Conservation (phyloP, 1,140 invertebrate species). For the Telenomus remus region DNA sequence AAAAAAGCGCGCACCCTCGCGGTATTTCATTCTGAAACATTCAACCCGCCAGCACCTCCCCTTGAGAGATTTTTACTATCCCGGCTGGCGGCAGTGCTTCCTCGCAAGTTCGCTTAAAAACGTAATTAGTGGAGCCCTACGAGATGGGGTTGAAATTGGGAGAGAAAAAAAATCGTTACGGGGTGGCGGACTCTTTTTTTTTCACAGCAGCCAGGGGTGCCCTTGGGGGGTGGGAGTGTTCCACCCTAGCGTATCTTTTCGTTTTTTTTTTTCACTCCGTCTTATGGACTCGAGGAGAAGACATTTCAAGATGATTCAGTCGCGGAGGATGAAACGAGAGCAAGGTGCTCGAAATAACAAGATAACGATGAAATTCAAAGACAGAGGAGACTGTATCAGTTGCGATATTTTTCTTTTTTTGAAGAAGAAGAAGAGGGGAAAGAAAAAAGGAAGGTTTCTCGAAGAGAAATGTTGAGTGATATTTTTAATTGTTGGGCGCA, state of each 20-base stretch:
- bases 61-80: slow-evolving; percentile 45
- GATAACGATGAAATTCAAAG: slow-evolving; percentile 46
- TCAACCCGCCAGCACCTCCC: slow-evolving; percentile 39
- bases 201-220: slow-evolving; percentile 54
- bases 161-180: slow-evolving; percentile 70
- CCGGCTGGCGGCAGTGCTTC: slow-evolving; percentile 39
- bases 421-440: too few species aligned
- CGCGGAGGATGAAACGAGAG: slow-evolving; percentile 48
- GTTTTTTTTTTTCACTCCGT: slow-evolving; percentile 28
- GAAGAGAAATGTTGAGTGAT: slow-evolving; percentile 4
- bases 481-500: slow-evolving; percentile 5
- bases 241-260: slow-evolving; percentile 58
- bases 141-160: slow-evolving; percentile 68
- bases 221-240: slow-evolving; percentile 56
- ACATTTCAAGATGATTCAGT: slow-evolving; percentile 45
- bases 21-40: slow-evolving; percentile 61
- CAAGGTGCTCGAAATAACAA: slow-evolving; percentile 42
- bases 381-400: slow-evolving; percentile 29
- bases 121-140: slow-evolving; percentile 72
- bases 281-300: slow-evolving; percentile 26
- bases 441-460: too few species aligned
- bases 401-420: slow-evolving; percentile 32
- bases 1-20: slow-evolving; percentile 45
- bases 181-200: slow-evolving; percentile 67
- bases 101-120: slow-evolving; percentile 71